phyloP scores from a whole-genome alignment of 2,888 invertebrate species.

The Prosapia bicincta region DNA sequence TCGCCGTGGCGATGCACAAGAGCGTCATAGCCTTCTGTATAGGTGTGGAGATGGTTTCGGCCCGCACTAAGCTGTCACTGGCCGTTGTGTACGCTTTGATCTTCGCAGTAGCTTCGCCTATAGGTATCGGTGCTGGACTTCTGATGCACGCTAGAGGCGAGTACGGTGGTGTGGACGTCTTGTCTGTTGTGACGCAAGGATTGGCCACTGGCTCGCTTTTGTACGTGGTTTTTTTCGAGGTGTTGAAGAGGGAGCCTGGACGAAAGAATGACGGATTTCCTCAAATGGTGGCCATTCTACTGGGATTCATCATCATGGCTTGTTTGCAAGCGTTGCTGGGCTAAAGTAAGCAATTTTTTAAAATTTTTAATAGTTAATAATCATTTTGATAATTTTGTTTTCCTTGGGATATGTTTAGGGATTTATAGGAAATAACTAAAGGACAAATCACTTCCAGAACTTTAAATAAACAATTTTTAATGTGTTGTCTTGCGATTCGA shows the following conservation, averaged over 20 bases:
- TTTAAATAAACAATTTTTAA: too few species aligned
- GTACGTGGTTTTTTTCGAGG: constrained; percentile 78
- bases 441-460: too few species aligned
- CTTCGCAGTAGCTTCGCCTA: constrained; percentile 63
- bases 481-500: too few species aligned
- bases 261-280: constrained; percentile 53
- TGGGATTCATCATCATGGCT: constrained; percentile 57
- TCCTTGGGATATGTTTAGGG: too few species aligned
- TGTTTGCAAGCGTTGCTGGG: neutral
- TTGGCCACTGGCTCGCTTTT: constrained; percentile 74
- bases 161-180: constrained; percentile 22
- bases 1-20: constrained; percentile 63
- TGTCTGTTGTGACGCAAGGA: constrained; percentile 56
- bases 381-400: too few species aligned
- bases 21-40: constrained; percentile 63
- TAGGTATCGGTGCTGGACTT: constrained; percentile 63
- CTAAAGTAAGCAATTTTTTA: neutral
- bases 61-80: constrained; percentile 48
- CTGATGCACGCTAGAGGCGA: constrained; percentile 26
- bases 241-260: constrained; percentile 60
- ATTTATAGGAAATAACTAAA: too few species aligned
- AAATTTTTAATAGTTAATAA: too few species aligned
- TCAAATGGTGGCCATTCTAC: constrained; percentile 53
- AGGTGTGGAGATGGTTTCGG: constrained; percentile 57
- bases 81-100: constrained; percentile 55